Percentiles rank a stretch among this genome's conserved stretches.
These are phyloP conservation scores for Conus betulinus DNA, from an alignment of 1,140 invertebrate genomes.

Conservation along the genomic window DNA sequence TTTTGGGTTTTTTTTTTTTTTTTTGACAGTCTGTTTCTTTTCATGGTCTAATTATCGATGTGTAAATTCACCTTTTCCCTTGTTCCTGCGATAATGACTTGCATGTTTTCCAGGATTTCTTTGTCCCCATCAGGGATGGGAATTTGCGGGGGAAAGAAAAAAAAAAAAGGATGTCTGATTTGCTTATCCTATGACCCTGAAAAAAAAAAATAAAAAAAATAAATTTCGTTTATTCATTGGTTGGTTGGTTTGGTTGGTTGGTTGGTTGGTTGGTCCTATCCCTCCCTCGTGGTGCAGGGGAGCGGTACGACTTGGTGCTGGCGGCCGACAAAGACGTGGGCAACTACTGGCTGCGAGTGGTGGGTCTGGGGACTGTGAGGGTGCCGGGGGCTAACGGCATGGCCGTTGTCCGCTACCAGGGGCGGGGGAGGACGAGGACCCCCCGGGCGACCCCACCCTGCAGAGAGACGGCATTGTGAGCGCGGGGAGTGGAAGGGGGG, in stretches of 20 bases:
- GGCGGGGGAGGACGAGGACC: slow-evolving; percentile 8
- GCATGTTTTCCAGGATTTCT: no score
- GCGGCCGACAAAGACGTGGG: slow-evolving; percentile 83
- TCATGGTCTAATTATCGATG: background rate
- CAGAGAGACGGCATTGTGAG: slow-evolving; percentile 37
- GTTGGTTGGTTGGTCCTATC: no score
- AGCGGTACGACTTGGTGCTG: slow-evolving; percentile 87
- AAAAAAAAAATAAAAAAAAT: no score
- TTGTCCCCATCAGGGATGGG: no score
- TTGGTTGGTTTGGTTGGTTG: no score
- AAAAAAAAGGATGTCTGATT: no score
- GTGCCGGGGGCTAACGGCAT: slow-evolving; percentile 83
- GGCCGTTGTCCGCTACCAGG: slow-evolving; percentile 78
- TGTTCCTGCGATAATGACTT: no score
- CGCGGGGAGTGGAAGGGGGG: background rate
- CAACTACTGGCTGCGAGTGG: slow-evolving; percentile 91
- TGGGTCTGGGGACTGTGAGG: slow-evolving; percentile 85
- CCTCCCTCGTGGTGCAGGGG: slow-evolving; percentile 26
- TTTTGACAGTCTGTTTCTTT: background rate
- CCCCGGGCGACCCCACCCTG: slow-evolving; percentile 1
- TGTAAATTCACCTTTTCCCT: no score
- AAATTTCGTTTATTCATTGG: no score
- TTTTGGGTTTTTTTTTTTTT: background rate
- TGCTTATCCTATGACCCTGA: no score
- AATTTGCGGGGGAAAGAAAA: no score